phyloP scores from a whole-genome alignment of 2,888 invertebrate genomes.

The Acholoe squamosa region DNA sequence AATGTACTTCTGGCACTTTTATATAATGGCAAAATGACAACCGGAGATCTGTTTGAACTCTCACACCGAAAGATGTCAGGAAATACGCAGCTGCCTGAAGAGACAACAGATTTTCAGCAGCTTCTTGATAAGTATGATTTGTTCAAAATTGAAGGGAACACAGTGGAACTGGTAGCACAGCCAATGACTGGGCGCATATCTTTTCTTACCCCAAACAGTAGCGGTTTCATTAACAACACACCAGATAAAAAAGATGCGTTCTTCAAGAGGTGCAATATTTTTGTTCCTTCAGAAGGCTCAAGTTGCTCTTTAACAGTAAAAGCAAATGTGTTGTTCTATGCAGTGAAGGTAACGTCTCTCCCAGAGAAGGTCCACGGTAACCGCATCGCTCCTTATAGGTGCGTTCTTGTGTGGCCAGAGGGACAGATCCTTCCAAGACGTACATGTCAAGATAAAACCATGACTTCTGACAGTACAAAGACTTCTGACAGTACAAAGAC shows the following conservation, averaged over 20 bases:
- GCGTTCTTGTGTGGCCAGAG: slow-evolving; percentile 9
- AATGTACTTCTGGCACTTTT: background rate
- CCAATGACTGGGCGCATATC: background rate
- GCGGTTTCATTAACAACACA: background rate
- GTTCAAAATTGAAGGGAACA: background rate
- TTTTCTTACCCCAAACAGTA: background rate
- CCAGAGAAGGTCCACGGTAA: background rate
- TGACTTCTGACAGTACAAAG: too few species aligned
- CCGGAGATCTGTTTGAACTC: background rate
- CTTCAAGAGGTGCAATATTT: background rate
- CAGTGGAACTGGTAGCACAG: background rate
- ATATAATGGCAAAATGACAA: background rate
- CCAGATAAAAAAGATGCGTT: background rate
- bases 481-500: too few species aligned
- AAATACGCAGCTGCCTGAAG: background rate
- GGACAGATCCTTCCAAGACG: background rate
- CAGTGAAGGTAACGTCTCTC: background rate
- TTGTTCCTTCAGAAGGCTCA: background rate
- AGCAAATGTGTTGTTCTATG: background rate
- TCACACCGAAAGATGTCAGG: background rate
- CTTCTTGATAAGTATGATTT: background rate
- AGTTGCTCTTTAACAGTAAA: background rate
- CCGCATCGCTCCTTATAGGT: background rate
- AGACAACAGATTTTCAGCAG: background rate
- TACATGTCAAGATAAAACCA: too few species aligned